phyloP scores from a whole-genome alignment of 1,140 invertebrate genomes.

The Cephus cinctus region DNA sequence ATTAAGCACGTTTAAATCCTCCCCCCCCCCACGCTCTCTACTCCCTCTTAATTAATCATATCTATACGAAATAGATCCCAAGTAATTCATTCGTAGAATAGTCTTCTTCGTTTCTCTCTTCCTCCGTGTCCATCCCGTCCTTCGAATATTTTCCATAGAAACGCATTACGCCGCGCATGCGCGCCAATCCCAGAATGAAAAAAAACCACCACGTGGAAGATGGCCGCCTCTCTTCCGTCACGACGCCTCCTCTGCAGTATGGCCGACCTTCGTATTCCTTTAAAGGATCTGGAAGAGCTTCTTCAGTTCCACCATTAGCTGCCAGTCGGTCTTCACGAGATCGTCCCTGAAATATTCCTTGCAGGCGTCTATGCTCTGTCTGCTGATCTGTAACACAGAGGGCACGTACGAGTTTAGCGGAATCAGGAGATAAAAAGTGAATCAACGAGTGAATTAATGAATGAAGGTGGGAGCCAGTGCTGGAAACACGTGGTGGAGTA shows the following conservation, averaged over 20 bases:
- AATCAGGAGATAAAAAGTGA: no score
- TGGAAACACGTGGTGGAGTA: no score
- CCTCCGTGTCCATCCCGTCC: constrained; percentile 5
- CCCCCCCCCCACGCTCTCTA: no score
- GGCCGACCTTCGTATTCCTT: constrained; percentile 17
- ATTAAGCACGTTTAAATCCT: no score
- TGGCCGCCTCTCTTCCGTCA: neutral
- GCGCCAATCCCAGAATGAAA: neutral
- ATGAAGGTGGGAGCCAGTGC: no score
- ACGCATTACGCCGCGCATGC: neutral
- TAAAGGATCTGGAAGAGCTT: constrained; percentile 97
- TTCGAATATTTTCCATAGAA: neutral
- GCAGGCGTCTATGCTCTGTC: constrained; percentile 97
- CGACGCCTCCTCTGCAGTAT: neutral
- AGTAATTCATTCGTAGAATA: no score
- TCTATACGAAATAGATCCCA: no score
- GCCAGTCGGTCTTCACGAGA: constrained; percentile 94
- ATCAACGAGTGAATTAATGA: no score
- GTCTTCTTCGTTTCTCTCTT: neutral
- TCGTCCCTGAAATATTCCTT: constrained; percentile 99
- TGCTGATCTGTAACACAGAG: constrained; percentile 82
- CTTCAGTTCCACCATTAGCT: constrained; percentile 97
- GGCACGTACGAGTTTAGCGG: no score
- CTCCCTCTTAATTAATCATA: no score
- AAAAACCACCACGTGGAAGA: neutral